Conservation (phyloP, 2,797 vertebrate genomes). For the Pelobates cultripes region DNA sequence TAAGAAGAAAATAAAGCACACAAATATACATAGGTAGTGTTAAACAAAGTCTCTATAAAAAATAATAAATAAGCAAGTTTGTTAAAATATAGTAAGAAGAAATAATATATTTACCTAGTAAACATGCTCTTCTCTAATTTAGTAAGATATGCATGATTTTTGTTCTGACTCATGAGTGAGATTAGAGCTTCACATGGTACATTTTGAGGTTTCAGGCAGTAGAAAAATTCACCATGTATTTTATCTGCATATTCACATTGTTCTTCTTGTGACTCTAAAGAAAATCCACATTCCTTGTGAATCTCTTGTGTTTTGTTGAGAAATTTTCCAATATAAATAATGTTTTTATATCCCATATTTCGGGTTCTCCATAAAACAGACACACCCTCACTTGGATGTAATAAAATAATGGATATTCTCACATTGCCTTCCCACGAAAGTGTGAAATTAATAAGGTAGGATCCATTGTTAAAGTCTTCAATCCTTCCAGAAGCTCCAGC, state of each 20-base stretch:
- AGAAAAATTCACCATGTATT: conserved; percentile 59
- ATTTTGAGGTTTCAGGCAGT: conserved; percentile 38
- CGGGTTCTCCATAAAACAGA: conserved; percentile 57
- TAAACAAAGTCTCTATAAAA: too few relatives aligned
- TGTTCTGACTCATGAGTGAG: conserved; percentile 1
- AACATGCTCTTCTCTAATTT: too few relatives aligned
- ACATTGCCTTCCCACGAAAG: conserved; percentile 58
- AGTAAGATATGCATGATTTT: too few relatives aligned
- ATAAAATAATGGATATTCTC: conserved; percentile 56
- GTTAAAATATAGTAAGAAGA: too few relatives aligned
- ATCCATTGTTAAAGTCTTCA: conserved; percentile 58
- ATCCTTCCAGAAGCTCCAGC: conserved; percentile 56
- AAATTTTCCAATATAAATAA: conserved; percentile 51
- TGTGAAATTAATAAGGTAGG: conserved; percentile 60
- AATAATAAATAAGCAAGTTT: too few relatives aligned
- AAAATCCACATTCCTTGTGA: conserved; percentile 47
- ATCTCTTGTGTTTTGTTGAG: conserved; percentile 15
- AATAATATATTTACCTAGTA: too few relatives aligned
- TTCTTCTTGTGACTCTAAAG: conserved; percentile 23
- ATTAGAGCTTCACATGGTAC: conserved; percentile 41
- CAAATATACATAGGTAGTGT: too few relatives aligned
- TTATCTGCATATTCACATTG: conserved; percentile 57
- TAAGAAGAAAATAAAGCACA: too few relatives aligned
- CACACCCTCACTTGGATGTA: conserved; percentile 57
- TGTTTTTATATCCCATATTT: conserved; percentile 51